Conservation (phyloP, 2,888 invertebrate species). For the Entomobrya proxima region DNA sequence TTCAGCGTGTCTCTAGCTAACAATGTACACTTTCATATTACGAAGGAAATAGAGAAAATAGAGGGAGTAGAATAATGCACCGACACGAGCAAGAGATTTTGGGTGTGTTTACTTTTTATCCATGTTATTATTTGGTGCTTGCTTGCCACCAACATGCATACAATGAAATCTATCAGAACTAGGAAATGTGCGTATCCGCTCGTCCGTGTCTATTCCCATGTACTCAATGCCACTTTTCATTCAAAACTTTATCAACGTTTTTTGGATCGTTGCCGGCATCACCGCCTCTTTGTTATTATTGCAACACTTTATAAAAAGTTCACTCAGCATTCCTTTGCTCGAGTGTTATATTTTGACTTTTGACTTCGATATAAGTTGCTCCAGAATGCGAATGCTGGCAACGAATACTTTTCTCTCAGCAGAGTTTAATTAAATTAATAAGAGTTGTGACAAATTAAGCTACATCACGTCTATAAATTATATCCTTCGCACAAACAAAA, state of each 20-base stretch:
- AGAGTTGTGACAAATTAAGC: slow-evolving; percentile 58
- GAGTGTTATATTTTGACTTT: too few relatives aligned
- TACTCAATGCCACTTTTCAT: slow-evolving; percentile 57
- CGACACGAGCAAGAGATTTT: slow-evolving; percentile 49
- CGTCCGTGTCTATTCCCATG: slow-evolving; percentile 15
- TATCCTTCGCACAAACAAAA: slow-evolving; percentile 22
- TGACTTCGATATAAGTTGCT: background rate
- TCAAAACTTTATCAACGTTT: slow-evolving; percentile 54
- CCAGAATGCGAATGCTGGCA: slow-evolving; percentile 3
- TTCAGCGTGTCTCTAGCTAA: background rate
- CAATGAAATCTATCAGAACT: slow-evolving; percentile 20
- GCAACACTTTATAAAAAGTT: slow-evolving; percentile 23
- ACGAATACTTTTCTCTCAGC: slow-evolving; percentile 7
- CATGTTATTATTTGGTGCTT: background rate
- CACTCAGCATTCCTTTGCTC: background rate
- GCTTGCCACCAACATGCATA: slow-evolving; percentile 1
- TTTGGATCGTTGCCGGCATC: slow-evolving; percentile 56
- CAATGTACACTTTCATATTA: background rate
- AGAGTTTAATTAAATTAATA: slow-evolving; percentile 56
- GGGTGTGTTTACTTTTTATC: slow-evolving; percentile 54
- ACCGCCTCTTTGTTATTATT: slow-evolving; percentile 34
- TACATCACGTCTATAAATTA: slow-evolving; percentile 54
- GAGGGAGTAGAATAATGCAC: slow-evolving; percentile 30
- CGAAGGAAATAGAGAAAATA: slow-evolving; percentile 8
- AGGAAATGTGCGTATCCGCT: slow-evolving; percentile 58